Percentiles rank a stretch among this genome's conserved stretches.
Conservation (phyloP, 2,888 invertebrate genomes). For the Prosapia bicincta region DNA sequence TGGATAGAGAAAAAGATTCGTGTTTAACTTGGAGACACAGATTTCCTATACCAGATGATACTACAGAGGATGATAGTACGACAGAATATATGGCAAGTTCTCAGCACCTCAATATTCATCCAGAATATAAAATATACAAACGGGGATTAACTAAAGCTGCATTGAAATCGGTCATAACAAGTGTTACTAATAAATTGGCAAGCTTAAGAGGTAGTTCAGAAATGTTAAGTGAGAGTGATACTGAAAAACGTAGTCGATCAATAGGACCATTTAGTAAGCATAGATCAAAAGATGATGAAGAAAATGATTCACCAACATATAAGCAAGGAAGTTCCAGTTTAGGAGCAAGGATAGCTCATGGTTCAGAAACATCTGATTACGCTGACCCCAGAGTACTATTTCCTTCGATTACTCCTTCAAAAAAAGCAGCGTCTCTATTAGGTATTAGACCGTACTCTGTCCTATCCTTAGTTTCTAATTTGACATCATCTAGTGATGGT, state of each 20-base stretch:
- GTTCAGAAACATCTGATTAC: slow-evolving; percentile 62
- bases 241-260: slow-evolving; percentile 38
- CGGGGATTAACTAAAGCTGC: slow-evolving; percentile 40
- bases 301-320: slow-evolving; percentile 47
- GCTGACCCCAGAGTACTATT: slow-evolving; percentile 73
- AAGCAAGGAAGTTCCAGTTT: slow-evolving; percentile 78
- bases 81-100: slow-evolving; percentile 45
- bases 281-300: slow-evolving; percentile 43
- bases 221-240: slow-evolving; percentile 43
- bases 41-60: slow-evolving; percentile 40
- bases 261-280: slow-evolving; percentile 44
- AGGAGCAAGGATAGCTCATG: slow-evolving; percentile 77
- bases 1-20: slow-evolving; percentile 37
- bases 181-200: slow-evolving; percentile 44
- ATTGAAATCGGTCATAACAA: slow-evolving; percentile 41
- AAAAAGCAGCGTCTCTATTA: slow-evolving; percentile 39
- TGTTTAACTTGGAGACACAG: slow-evolving; percentile 35
- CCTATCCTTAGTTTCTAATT: slow-evolving; percentile 56
- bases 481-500: slow-evolving; percentile 56
- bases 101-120: slow-evolving; percentile 56
- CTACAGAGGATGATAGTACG: slow-evolving; percentile 44
- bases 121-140: slow-evolving; percentile 59
- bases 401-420: slow-evolving; percentile 43
- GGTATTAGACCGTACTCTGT: slow-evolving; percentile 47
- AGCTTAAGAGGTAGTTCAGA: slow-evolving; percentile 47